Evolutionary conservation across 2,113 vertebrate genomes (phyloP).

Genomic region (Harpagus bidentatus): DNA sequence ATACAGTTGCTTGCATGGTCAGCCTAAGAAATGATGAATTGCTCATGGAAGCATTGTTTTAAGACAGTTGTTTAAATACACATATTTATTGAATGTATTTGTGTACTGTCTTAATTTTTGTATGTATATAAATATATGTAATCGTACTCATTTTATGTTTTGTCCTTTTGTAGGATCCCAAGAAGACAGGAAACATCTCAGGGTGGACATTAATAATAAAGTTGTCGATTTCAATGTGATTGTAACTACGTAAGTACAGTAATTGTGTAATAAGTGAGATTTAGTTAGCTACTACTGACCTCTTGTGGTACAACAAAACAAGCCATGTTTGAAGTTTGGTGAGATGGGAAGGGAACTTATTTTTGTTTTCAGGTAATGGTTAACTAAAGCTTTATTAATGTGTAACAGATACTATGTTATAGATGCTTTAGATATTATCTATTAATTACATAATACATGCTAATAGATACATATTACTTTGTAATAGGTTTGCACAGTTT

Average conservation of each 20-base stretch:
- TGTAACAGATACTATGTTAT: not conserved
- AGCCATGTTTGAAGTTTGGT: not conserved
- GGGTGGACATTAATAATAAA: slow-evolving; percentile 83
- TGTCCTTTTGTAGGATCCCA: slow-evolving; percentile 78
- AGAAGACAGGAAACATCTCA: slow-evolving; percentile 88
- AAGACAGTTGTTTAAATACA: not conserved
- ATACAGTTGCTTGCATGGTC: not conserved
- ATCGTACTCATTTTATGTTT: not conserved
- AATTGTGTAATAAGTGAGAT: not conserved
- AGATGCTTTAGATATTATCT: not conserved
- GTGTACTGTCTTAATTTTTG: not conserved
- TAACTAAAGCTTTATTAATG: not conserved
- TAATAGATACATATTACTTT: not conserved
- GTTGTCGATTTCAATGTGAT: slow-evolving; percentile 87
- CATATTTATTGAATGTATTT: not conserved
- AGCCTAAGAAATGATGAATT: not conserved
- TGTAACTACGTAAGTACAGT: slow-evolving; percentile 89
- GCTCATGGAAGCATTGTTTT: not conserved
- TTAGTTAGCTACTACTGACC: not conserved
- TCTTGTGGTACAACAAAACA: slow-evolving; percentile 15
- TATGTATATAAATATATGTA: not conserved
- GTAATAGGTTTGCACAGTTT: not conserved
- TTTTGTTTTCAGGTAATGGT: not conserved
- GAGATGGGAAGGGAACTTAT: not conserved
- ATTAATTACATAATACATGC: not conserved